Evolutionary conservation across 2,888 invertebrate genomes (phyloP), one percentile per base, ranked within the genome.

Genomic region (Chrysopilus asiliformis): DNA sequence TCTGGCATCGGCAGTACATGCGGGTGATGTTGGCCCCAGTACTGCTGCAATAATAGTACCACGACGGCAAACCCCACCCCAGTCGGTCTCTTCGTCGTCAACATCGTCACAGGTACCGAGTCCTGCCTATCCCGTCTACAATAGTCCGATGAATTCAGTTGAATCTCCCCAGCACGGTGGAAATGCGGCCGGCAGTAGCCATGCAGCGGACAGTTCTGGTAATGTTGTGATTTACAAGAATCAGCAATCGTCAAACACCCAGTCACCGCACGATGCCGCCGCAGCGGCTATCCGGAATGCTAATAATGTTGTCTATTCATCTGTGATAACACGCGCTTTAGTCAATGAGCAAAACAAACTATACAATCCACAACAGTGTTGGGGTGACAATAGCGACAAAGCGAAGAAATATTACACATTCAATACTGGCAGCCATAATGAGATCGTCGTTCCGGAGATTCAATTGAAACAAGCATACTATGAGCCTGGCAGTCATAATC

Each of bases 41-140:
- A 65, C 69, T 49, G n/a, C n/a, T n/a, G n/a, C n/a, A n/a, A 71
- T 68, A 20, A 76, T 73, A 28, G 72, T 74, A 15, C 74, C 78
- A 4, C 66, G 79, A 48, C 66, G 79, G 48, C 77, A 76, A 20
- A 80, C 80, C 59, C 80, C 68, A 43, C 65, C 67, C 56, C 79
- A 72, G 54, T 71, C 74, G 8, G n/a, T n/a, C n/a, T n/a, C n/a
- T n/a, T n/a, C n/a, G n/a, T n/a, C n/a, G n/a, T 76, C 77, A 50
- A 76, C 80, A 9, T 79, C 79, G 55, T 74, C 77, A 24, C 80
- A 80, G 59, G 79, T 76, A 18, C 76, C 79, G 48, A 80, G 80
- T 63, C 81, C 81, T 32, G 80, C 79, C 37, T 85, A 85, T 66
- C 84, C 84, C 26, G 74, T 82, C 70, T 85, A 85, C 58, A 80